Evolutionary conservation across 2,888 invertebrate species (phyloP), one percentile per base, ranked within the genome.

Genomic region (Lochmaea capreae): DNA sequence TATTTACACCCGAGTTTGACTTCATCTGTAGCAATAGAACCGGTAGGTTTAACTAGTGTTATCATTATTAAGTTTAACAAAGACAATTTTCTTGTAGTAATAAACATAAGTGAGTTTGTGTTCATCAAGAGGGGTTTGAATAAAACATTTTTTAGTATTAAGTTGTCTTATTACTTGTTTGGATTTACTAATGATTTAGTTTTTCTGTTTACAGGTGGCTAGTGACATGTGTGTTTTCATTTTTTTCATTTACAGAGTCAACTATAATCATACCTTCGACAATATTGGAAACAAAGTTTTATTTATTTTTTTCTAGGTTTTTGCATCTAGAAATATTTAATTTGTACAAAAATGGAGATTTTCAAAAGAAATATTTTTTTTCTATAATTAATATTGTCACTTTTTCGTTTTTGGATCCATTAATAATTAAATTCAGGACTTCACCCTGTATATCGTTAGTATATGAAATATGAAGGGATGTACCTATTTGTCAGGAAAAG

Each of bases 1-100:
- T 97, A 97, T 84, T 89, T 97, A 26, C 97, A 97, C 86, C 96
- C 96, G n/a, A 94, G 94, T 84, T 89, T 96, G 77, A 87, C 89
- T 26, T 89, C 92, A 5, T 88, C 91, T 72, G 85, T 86, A 69
- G 85, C 90, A 73, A 90, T 91, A 81, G 92, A 93, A 89, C 89
- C 91, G 87, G 93, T 93, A 89, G 89, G 92, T 91, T 71, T 79
- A 73, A 67, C 91, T 82, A 61, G 71, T 67, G 68, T 76, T 70
- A 72, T 68, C 54, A 49, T 65, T 57, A 58, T 75, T 73, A 66
- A 61, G 46, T 76, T 74, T 76, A 79, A 79, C 71, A 77, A 72
- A 77, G 79, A 79, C 77, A 73, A 43, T 78, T 81, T 77, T 75
- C 73, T 78, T 76, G 76, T 78, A 78, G 78, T 80, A 75, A 75